These are phyloP conservation scores for Platyscapa corneri DNA, from an alignment of 1,140 invertebrate species.

Conservation along the genomic window DNA sequence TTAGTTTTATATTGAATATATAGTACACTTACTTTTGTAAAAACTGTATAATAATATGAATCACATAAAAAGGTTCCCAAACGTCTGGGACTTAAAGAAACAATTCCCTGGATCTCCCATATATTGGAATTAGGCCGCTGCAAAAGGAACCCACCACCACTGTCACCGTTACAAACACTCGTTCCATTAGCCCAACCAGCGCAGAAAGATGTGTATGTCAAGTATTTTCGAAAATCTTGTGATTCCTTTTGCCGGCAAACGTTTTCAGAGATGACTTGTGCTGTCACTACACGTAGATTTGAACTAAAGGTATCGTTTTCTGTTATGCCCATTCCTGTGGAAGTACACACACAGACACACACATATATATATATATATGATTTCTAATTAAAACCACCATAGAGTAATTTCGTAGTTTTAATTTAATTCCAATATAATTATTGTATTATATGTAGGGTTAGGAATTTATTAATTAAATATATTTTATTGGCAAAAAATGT, in stretches of 20 bases:
- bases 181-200: conserved; percentile 71
- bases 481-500: no score
- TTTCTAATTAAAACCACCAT: no score
- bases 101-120: conserved; percentile 72
- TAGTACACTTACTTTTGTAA: conserved; percentile 68
- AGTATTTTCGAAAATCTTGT: conserved; percentile 70
- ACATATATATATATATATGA: no score
- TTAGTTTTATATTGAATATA: neutral
- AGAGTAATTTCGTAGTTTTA: no score
- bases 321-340: conserved; percentile 71
- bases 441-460: no score
- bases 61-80: conserved; percentile 66
- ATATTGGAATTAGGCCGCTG: conserved; percentile 55
- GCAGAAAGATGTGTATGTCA: conserved; percentile 72
- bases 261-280: conserved; percentile 63
- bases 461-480: no score
- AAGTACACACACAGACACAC: no score
- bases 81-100: conserved; percentile 71
- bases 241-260: conserved; percentile 65
- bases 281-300: conserved; percentile 58
- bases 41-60: conserved; percentile 68
- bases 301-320: conserved; percentile 69
- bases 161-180: conserved; percentile 73
- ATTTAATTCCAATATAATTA: no score
- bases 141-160: conserved; percentile 70